Evolutionary conservation across 2,888 invertebrate species (phyloP).

Genomic region (Sisyra nigra): DNA sequence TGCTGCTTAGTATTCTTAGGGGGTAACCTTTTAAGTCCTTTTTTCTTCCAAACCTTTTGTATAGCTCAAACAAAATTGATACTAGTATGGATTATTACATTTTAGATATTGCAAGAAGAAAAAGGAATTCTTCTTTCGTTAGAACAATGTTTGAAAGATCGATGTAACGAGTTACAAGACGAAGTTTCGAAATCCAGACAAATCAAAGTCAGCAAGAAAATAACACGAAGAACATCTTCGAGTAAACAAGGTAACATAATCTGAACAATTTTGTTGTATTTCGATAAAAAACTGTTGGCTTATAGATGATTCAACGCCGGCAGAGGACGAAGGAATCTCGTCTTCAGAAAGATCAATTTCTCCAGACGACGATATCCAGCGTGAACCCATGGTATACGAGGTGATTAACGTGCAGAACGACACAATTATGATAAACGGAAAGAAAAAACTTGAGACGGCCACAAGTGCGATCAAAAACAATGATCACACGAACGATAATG

Average conservation of each 20-base stretch:
- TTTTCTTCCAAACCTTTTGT: not conserved
- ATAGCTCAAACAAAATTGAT: not conserved
- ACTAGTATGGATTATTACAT: slow-evolving; percentile 3
- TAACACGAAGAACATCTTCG: slow-evolving; percentile 32
- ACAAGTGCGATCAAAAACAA: slow-evolving; percentile 23
- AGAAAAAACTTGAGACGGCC: slow-evolving; percentile 17
- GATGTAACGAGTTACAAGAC: slow-evolving; percentile 57
- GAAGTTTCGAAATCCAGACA: slow-evolving; percentile 39
- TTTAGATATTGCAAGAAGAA: slow-evolving; percentile 58
- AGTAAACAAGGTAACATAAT: slow-evolving; percentile 30
- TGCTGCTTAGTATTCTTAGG: slow-evolving; percentile 4
- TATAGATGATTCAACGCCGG: slow-evolving; percentile 58
- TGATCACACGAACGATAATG: slow-evolving; percentile 14
- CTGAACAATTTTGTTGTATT: not conserved
- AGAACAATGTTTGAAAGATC: slow-evolving; percentile 57
- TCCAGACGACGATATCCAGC: slow-evolving; percentile 47
- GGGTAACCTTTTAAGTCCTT: slow-evolving; percentile 1
- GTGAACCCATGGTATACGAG: slow-evolving; percentile 43
- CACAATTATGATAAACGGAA: slow-evolving; percentile 29
- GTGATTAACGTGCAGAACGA: slow-evolving; percentile 41
- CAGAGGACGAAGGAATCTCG: slow-evolving; percentile 78
- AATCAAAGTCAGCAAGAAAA: slow-evolving; percentile 21
- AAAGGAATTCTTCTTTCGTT: slow-evolving; percentile 55
- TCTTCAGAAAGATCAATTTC: slow-evolving; percentile 67
- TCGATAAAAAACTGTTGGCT: no score